These are phyloP conservation scores for Lithobates sylvaticus DNA, from an alignment of 2,797 vertebrate species.

Conservation along the genomic window DNA sequence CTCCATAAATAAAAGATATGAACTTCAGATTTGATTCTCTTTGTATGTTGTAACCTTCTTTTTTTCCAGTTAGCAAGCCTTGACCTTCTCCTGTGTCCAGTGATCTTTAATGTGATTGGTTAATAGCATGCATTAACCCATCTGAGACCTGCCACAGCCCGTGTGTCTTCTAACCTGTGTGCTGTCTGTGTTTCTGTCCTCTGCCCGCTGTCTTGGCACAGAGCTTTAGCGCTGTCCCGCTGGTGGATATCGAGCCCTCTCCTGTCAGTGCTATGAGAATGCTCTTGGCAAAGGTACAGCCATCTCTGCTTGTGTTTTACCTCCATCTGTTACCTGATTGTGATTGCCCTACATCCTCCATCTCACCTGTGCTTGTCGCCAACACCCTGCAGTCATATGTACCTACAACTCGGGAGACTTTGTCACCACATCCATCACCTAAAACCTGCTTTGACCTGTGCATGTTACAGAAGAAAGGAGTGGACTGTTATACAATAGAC, in stretches of 20 bases:
- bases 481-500: no score
- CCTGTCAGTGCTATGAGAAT: constrained; percentile 99
- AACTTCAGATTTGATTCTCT: background rate
- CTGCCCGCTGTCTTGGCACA: constrained; percentile 71
- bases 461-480: no score
- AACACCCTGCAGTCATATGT: no score
- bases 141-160: background rate
- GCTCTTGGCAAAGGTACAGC: constrained; percentile 95
- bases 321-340: background rate
- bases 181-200: constrained; percentile 72
- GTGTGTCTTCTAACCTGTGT: constrained; percentile 73
- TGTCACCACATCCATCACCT: no score
- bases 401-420: no score
- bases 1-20: background rate
- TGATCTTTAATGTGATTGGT: background rate
- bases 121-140: constrained; percentile 7
- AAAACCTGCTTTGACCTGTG: no score
- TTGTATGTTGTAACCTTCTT: background rate
- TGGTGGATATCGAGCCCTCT: constrained; percentile 98
- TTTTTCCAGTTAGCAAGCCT: background rate
- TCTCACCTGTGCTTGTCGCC: no score
- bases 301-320: constrained; percentile 1
- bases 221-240: constrained; percentile 93
- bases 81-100: background rate
- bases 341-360: background rate